phyloP scores from a whole-genome alignment of 2,113 vertebrate species.

The Heterotilapia buettikoferi region DNA sequence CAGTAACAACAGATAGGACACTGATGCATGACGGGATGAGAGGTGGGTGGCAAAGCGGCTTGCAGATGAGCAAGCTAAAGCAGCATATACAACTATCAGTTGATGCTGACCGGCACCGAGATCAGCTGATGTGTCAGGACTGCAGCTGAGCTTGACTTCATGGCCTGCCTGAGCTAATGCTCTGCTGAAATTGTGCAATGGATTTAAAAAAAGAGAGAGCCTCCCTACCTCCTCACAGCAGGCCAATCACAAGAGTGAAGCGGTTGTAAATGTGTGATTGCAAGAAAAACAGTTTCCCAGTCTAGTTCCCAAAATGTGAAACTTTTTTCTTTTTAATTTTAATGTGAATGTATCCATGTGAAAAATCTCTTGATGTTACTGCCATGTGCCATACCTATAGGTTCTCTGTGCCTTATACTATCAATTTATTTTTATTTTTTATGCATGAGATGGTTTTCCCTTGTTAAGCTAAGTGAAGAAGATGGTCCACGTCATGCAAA shows the following conservation, averaged over 20 bases:
- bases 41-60: background rate
- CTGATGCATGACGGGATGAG: background rate
- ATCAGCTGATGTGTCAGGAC: background rate
- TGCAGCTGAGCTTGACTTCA: background rate
- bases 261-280: background rate
- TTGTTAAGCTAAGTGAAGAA: background rate
- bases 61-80: background rate
- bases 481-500: background rate
- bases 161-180: background rate
- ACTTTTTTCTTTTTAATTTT: background rate
- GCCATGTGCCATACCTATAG: conserved; percentile 23
- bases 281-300: background rate
- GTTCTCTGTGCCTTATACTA: conserved; percentile 56
- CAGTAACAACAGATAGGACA: background rate
- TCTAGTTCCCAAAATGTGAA: background rate
- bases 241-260: background rate
- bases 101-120: background rate
- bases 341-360: background rate
- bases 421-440: background rate
- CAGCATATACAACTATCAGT: background rate
- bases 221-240: background rate
- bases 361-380: conserved; percentile 21
- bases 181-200: background rate
- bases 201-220: background rate
- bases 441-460: background rate